Conservation (phyloP, 2,888 invertebrate genomes). For the Philopedon plagiatum region DNA sequence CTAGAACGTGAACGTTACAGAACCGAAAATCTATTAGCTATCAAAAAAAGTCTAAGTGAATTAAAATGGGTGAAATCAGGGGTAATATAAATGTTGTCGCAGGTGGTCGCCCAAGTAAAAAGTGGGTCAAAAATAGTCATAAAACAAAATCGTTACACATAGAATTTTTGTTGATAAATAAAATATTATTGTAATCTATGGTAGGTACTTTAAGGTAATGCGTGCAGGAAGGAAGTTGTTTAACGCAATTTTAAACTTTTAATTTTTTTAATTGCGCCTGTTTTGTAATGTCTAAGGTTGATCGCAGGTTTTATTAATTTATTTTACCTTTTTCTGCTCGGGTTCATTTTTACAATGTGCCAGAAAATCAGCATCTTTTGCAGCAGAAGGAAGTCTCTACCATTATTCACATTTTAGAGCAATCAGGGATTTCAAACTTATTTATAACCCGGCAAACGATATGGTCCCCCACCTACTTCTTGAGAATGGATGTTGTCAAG, state of each 20-base stretch:
- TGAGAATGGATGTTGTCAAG: no score
- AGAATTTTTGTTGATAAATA: slow-evolving; percentile 18
- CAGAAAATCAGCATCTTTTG: no score
- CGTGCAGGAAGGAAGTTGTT: slow-evolving; percentile 11
- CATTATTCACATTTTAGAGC: no score
- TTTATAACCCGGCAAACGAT: no score
- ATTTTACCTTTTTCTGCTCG: no score
- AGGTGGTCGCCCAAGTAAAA: slow-evolving; percentile 35
- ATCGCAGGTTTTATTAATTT: no score
- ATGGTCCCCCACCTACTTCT: no score
- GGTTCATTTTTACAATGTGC: no score
- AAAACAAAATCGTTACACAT: slow-evolving; percentile 27
- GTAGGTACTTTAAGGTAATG: slow-evolving; percentile 5
- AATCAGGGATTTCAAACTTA: no score
- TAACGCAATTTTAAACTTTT: slow-evolving; percentile 10
- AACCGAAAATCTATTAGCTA: not conserved
- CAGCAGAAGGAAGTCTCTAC: no score
- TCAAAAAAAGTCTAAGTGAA: slow-evolving; percentile 4
- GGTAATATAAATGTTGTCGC: slow-evolving; percentile 36
- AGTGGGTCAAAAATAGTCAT: slow-evolving; percentile 32
- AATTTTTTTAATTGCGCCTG: not conserved
- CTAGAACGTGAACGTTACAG: no score
- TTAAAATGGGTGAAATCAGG: slow-evolving; percentile 39
- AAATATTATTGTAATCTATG: slow-evolving; percentile 12
- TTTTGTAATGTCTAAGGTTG: no score